Evolutionary conservation across 2,888 invertebrate genomes (phyloP), one percentile per base, ranked within the genome.

Genomic region (Helleia helle): DNA sequence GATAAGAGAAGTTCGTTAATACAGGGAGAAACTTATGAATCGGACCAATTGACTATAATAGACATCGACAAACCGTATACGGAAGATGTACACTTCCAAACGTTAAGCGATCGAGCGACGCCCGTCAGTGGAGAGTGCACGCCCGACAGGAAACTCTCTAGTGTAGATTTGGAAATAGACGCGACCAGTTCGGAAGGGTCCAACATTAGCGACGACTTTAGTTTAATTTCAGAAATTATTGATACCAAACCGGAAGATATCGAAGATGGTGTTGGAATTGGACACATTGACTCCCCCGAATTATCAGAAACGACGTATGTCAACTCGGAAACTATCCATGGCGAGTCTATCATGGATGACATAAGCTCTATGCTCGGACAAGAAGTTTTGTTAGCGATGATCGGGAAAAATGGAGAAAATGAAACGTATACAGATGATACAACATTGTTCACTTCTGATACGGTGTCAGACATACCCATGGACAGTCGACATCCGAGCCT

Each of bases 271-370:
- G n/a, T n/a, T n/a, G 87, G 87, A 50, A 91, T 94, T 38, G 89
- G 90, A 7, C 94, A 94, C 59, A 94, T 94, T 40, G 94, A 94
- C 63, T 94, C 93, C 0, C 93, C 94, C 0, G 94, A 94, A 76
- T 87, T 88, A 7, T 93, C 93, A 4, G 93, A 94, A 48, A 88
- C 90, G 6, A 90, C 90, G 2, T 86, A 86, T 41, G 80, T 87
- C 22, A 88, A 88, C 52, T 90, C 90, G n/a, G 93, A 93, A 59
- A 88, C 90, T 4, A 84, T 91, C 51, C 92, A 91, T 44, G 93
- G 93, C 4, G 93, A 93, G 65, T 92, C 92, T 36, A 87, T 93
- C 22, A 88, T 92, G 80, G 93, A 93, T 50, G 93, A 93, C 58
- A 88, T 93, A 36, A 92, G 92, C 58, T 92, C 92, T 0, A 90